A percentile compares a stretch with the other conserved stretches of the same genome.
Evolutionary conservation across 2,797 vertebrate genomes (phyloP).

Genomic region (Alfaro cultratus): DNA sequence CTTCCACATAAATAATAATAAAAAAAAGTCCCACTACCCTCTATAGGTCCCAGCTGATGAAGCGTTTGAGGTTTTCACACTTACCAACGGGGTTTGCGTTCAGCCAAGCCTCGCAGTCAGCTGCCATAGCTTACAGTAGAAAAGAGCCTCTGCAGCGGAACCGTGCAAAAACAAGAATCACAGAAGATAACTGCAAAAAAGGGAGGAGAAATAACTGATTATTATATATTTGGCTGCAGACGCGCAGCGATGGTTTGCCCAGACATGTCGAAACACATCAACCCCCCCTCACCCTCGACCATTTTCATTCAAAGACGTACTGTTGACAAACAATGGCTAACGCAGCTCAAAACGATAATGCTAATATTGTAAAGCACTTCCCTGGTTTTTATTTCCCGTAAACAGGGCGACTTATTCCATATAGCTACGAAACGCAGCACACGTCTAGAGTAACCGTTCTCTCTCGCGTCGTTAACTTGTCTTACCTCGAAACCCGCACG

Average conservation of each 20-base stretch:
- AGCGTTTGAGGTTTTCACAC: conserved; percentile 47
- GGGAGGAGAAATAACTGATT: not conserved
- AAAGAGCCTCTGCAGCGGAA: conserved; percentile 35
- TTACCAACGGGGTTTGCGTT: conserved; percentile 86
- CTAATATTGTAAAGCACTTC: not conserved
- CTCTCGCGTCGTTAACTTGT: not conserved
- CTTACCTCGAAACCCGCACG: not conserved
- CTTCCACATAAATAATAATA: conserved; percentile 33
- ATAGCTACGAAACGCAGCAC: not conserved
- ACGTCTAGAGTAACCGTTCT: not conserved
- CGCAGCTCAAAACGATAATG: conserved; percentile 31
- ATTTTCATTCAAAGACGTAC: conserved; percentile 53
- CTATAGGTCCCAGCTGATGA: conserved; percentile 34
- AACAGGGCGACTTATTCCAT: fast-evolving
- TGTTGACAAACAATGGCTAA: conserved; percentile 74
- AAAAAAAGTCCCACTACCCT: conserved; percentile 20
- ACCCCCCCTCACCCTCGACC: conserved; percentile 14
- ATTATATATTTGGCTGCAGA: not conserved
- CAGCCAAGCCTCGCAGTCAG: conserved; percentile 85
- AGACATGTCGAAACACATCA: conserved; percentile 30
- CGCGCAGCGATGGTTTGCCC: conserved; percentile 30
- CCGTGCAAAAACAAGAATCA: conserved; percentile 24
- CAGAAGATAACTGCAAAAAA: conserved; percentile 45
- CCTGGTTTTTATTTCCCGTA: too few relatives aligned
- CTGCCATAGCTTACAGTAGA: conserved; percentile 77